phyloP scores from a whole-genome alignment of 2,888 invertebrate genomes.

The Ceratothoa steindachneri region DNA sequence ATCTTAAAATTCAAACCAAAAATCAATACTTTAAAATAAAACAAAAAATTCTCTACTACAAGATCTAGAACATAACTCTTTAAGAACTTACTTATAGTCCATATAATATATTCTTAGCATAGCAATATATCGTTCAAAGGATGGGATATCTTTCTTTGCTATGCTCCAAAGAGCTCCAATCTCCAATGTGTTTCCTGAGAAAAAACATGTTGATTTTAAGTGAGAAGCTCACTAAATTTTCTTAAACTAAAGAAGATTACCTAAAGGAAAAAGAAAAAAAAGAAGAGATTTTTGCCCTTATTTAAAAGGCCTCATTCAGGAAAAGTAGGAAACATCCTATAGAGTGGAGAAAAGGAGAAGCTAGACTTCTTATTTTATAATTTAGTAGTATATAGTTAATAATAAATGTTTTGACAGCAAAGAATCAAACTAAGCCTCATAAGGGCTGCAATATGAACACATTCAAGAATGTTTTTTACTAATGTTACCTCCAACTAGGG shows the following conservation, averaged over 20 bases:
- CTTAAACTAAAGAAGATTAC: background rate
- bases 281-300: too few relatives aligned
- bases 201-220: background rate
- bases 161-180: constrained; percentile 74
- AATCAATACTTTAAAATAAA: constrained; percentile 24
- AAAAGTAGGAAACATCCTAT: constrained; percentile 58
- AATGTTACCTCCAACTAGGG: too few relatives aligned
- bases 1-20: background rate
- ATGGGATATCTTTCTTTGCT: constrained; percentile 82
- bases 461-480: too few relatives aligned
- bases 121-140: constrained; percentile 95
- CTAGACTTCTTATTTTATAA: too few relatives aligned
- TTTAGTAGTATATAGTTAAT: too few relatives aligned
- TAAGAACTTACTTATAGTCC: constrained; percentile 61
- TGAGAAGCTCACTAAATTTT: background rate
- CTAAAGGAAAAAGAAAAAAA: background rate
- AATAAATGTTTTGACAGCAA: too few relatives aligned
- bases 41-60: background rate
- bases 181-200: constrained; percentile 53
- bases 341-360: constrained; percentile 60
- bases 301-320: too few relatives aligned
- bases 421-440: too few relatives aligned
- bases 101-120: constrained; percentile 96
- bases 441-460: too few relatives aligned
- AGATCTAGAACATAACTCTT: too few relatives aligned